These are phyloP conservation scores for Brachyhypopomus occidentalis DNA, from an alignment of 2,113 vertebrate species.

Conservation along the genomic window DNA sequence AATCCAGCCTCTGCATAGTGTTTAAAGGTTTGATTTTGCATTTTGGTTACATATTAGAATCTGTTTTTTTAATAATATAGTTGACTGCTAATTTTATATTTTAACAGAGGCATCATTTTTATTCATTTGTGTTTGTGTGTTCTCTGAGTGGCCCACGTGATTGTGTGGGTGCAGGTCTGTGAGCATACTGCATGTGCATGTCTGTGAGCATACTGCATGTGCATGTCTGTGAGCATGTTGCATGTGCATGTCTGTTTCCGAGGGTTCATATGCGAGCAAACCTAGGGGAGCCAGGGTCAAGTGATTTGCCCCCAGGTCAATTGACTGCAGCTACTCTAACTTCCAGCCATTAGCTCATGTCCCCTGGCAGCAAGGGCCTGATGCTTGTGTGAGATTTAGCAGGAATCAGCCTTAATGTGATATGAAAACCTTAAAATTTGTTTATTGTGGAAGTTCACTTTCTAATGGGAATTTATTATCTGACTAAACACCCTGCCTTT, in stretches of 20 bases:
- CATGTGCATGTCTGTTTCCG: constrained; percentile 49
- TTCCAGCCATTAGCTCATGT: constrained; percentile 59
- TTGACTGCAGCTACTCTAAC: constrained; percentile 71
- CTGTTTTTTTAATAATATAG: not conserved
- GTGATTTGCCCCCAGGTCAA: constrained; percentile 77
- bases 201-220: constrained; percentile 18
- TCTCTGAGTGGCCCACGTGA: not conserved
- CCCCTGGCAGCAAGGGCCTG: constrained; percentile 32
- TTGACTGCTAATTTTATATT: not conserved
- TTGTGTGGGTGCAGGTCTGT: constrained; percentile 20
- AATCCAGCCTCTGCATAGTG: not conserved
- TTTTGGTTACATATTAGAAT: not conserved
- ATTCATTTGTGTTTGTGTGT: constrained; percentile 4
- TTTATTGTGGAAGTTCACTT: constrained; percentile 50
- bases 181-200: constrained; percentile 43
- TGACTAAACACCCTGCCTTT: constrained; percentile 13
- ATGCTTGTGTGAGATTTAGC: constrained; percentile 51
- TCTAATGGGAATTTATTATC: constrained; percentile 51
- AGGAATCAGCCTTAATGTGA: constrained; percentile 64
- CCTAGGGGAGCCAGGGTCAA: constrained; percentile 69
- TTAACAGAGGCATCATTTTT: not conserved
- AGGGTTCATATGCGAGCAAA: constrained; percentile 51
- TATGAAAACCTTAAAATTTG: constrained; percentile 72
- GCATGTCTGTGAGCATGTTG: constrained; percentile 33
- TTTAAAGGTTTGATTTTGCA: not conserved